Evolutionary conservation across 2,797 vertebrate species (phyloP).

Genomic region (Diplodus sargus): DNA sequence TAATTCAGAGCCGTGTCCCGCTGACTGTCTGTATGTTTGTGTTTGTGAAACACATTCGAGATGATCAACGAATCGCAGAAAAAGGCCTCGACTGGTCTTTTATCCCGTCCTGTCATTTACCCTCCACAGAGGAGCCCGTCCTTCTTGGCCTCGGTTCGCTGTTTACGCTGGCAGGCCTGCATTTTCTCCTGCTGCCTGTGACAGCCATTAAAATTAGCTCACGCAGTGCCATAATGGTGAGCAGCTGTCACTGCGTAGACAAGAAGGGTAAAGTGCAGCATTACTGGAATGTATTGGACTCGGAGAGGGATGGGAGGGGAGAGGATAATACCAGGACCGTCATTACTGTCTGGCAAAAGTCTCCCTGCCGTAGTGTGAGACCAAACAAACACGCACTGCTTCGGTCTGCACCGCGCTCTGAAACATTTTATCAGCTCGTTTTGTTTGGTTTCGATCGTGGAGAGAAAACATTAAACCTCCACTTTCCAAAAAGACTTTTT

Average conservation of each 20-base stretch:
- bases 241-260: constrained; percentile 82
- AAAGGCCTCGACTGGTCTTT: constrained; percentile 48
- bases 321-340: constrained; percentile 54
- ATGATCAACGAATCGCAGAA: constrained; percentile 52
- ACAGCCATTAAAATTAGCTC: constrained; percentile 83
- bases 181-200: constrained; percentile 75
- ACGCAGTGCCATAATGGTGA: constrained; percentile 76
- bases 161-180: constrained; percentile 77
- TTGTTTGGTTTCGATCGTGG: constrained; percentile 4
- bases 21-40: constrained; percentile 23
- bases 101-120: constrained; percentile 62
- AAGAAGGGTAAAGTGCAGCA: constrained; percentile 77
- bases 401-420: constrained; percentile 5
- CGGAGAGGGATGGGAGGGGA: constrained; percentile 43
- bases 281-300: constrained; percentile 74
- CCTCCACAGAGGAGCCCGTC: constrained; percentile 63
- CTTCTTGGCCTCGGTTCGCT: constrained; percentile 67
- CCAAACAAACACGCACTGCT: constrained; percentile 36
- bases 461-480: constrained; percentile 26
- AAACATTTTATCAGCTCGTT: constrained; percentile 29
- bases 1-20: constrained; percentile 27
- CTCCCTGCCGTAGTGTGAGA: constrained; percentile 35
- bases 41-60: constrained; percentile 47
- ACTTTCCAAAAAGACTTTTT: constrained; percentile 6
- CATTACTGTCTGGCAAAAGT: constrained; percentile 58